Evolutionary conservation across 2,113 vertebrate species (phyloP), one percentile per base, ranked within the genome.

Genomic region (Labrus mixtus): DNA sequence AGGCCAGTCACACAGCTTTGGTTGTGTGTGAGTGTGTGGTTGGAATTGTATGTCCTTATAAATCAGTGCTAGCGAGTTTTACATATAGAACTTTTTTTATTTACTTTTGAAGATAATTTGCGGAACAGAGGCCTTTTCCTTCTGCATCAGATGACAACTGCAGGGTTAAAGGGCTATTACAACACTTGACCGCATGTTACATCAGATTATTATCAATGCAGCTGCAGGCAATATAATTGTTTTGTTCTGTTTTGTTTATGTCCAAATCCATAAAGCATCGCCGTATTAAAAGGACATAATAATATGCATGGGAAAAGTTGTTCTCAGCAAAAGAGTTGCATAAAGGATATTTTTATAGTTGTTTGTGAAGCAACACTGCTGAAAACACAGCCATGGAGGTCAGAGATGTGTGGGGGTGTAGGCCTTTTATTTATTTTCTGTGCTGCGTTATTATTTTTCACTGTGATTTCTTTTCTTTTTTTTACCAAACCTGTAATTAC

Each of bases 1-100:
- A 82, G 65, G 77, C 62, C 71, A 76, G 61, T 33, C 25, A 48
- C 56, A 36, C 53, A 61, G 15, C 12, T 43, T 3, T 58, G 41
- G 45, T 9, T 73, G 15, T 68, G 36, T 23, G 62, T 62, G 23
- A 36, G 19, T 17, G 46, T 67, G 23, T 70, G 51, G n/a, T n/a
- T 48, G 15, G 60, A 22, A 70, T 15, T 50, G 20, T 61, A 10
- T 61, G 29, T 29, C 17, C 6, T 33, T n/a, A 20, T 37, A 39
- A 48, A 62, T 73, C 39, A 62, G 13, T 15, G 22, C 50, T 56
- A 50, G 16, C 8, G 6, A 68, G n/a, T 65, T 45, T 59, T 7
- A 58, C 19, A 33, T 22, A 17, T 48, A 0, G 10, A 45, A 17
- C 10, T 41, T 39, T 22, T 17, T 37, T 59, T 59, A 37, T 57